Base-by-base conservation (phyloP, 2,113 vertebrate genomes). In the Protobothrops mucrosquamatus region DNA sequence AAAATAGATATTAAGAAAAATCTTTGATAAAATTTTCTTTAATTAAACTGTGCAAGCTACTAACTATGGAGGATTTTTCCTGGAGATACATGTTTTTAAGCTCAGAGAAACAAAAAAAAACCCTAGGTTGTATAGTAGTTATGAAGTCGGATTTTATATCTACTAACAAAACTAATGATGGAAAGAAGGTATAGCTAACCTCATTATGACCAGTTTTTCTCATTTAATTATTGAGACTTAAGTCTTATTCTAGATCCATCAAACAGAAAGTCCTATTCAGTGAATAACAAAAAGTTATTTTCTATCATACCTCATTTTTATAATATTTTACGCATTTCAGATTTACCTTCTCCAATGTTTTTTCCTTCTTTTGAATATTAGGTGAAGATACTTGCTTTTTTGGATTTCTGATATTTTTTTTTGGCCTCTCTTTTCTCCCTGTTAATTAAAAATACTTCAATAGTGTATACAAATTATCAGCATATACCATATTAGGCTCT, bases 381-480 rank as follows among this genome's bases (percentile, higher is more conserved):
- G 99, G 98, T 55, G 99, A 99, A 91, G 99, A 99, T 93, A 98
- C 74, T 18, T 98, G 98, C 94, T 99, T 99, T 97, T 98, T 99
- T 91, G 98, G 97, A 89, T 98, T 98, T 96, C 98, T 98, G 90
- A 96, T 97, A 89, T 96, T 95, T 94, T 98, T 99, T 96, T 99
- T 99, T 94, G 97, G 96, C 93, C 98, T 99, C 94, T 99, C 98
- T 92, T 97, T 98, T 96, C 97, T 98, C 29, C 97, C 98, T 98
- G 93, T 95, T 95, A 88, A 92, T 48, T 48, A 69, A 26, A 90
- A 69, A 90, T 26, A 86, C 43, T 86, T 48, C 26, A 87, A 48
- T 39, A 59, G 48, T 54, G 12, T 52, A 24, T 14, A 88, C 51
- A 29, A 54, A 88, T 52, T 7, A 88, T 88, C 3, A 81, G 34